Conservation (phyloP, 2,113 vertebrate species). For the Phalacrocorax brasilianus region DNA sequence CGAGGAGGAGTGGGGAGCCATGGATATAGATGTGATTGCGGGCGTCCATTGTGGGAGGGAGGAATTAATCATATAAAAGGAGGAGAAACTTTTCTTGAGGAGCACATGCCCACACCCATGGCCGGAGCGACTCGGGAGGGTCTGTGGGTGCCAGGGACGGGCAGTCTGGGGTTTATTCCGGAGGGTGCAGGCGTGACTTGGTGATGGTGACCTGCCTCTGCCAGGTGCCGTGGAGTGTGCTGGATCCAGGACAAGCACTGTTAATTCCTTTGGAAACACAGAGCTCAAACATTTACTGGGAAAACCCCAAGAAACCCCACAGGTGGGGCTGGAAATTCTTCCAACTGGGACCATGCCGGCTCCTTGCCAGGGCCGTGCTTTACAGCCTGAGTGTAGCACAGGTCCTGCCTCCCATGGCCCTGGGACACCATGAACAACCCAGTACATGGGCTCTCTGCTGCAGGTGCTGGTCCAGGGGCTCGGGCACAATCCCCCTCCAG, state of each 20-base stretch:
- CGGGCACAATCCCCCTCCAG: rapidly evolving
- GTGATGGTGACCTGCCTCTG: neutral
- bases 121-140: neutral
- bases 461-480: neutral
- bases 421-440: neutral
- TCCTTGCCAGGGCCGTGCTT: neutral
- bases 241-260: rapidly evolving
- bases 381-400: rapidly evolving
- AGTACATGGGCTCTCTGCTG: rapidly evolving
- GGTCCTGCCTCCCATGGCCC: neutral
- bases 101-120: neutral
- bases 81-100: neutral
- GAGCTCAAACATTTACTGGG: neutral
- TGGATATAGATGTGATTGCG: constrained; percentile 6
- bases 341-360: neutral
- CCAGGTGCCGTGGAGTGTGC: rapidly evolving
- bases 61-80: constrained; percentile 44
- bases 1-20: constrained; percentile 54
- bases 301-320: neutral
- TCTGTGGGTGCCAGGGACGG: neutral
- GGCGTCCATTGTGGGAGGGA: constrained; percentile 45
- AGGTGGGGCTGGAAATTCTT: neutral
- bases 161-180: neutral
- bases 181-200: neutral
- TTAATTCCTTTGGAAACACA: rapidly evolving